phyloP scores from a whole-genome alignment of 2,888 invertebrate genomes.

The Lathronympha strigana region DNA sequence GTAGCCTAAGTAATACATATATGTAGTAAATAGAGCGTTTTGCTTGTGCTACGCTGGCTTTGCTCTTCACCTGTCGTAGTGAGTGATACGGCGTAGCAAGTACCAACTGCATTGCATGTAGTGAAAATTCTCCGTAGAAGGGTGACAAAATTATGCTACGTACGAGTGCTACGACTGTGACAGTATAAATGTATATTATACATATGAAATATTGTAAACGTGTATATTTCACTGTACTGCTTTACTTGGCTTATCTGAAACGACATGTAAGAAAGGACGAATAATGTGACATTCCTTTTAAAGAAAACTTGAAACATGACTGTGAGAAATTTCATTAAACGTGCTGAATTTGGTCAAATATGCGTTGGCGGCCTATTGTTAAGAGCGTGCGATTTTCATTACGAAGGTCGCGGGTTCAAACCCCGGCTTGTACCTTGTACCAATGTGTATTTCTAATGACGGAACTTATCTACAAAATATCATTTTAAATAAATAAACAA shows the following conservation, averaged over 20 bases:
- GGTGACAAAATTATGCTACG: not conserved
- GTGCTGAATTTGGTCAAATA: not conserved
- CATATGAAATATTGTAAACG: no score
- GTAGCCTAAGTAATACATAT: no score
- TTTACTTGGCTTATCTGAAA: not conserved
- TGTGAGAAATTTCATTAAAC: not conserved
- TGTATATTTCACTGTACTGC: no score
- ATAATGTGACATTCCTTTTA: not conserved
- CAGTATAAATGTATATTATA: no score
- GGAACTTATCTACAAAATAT: no score
- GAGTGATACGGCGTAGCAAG: constrained; percentile 18
- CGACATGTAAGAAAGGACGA: not conserved
- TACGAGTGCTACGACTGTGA: no score
- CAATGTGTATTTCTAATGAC: no score
- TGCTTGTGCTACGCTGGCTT: not conserved
- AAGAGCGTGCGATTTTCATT: no score
- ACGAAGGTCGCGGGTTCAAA: no score
- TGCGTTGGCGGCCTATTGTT: no score
- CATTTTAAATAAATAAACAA: no score
- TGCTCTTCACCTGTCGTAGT: not conserved
- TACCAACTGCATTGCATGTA: not conserved
- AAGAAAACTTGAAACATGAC: not conserved
- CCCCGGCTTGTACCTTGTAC: no score
- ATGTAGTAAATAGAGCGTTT: not conserved
- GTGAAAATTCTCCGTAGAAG: not conserved